A percentile compares a stretch with the other conserved stretches of the same genome.
phyloP scores from a whole-genome alignment of 1,140 invertebrate genomes.

The Bombyx mandarina region DNA sequence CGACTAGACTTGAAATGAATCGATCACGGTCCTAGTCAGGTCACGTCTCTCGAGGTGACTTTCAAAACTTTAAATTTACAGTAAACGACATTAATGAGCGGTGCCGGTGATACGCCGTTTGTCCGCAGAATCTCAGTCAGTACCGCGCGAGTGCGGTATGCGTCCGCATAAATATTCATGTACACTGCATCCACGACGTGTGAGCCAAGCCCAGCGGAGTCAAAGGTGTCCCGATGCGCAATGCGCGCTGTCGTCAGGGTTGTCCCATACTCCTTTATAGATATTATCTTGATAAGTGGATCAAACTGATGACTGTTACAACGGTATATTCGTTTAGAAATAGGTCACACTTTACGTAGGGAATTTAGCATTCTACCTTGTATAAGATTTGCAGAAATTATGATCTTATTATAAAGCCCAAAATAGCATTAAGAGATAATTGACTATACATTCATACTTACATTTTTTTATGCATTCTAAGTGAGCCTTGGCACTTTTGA shows the following conservation, averaged over 20 bases:
- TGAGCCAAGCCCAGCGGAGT: constrained; percentile 37
- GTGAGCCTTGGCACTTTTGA: too few species aligned
- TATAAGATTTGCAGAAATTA: too few species aligned
- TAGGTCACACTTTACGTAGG: too few species aligned
- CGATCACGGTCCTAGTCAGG: constrained; percentile 27
- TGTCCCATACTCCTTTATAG: constrained; percentile 1
- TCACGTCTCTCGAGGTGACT: constrained; percentile 49
- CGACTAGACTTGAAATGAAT: constrained; percentile 44
- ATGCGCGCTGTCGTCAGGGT: constrained; percentile 15
- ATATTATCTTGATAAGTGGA: too few species aligned
- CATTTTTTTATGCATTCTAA: too few species aligned
- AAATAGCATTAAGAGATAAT: too few species aligned
- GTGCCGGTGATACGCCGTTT: constrained; percentile 27
- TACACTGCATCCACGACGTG: constrained; percentile 26
- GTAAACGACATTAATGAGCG: constrained; percentile 55
- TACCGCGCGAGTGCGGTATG: constrained; percentile 27
- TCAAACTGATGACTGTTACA: too few species aligned
- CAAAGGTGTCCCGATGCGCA: constrained; percentile 46
- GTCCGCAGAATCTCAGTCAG: constrained; percentile 15
- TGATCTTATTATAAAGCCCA: too few species aligned
- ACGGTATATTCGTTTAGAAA: too few species aligned
- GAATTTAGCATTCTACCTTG: too few species aligned
- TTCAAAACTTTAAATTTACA: constrained; percentile 60
- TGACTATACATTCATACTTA: too few species aligned
- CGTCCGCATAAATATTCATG: constrained; percentile 48